Base-by-base conservation (phyloP, 2,888 invertebrate species). In the Merodon equestris region DNA sequence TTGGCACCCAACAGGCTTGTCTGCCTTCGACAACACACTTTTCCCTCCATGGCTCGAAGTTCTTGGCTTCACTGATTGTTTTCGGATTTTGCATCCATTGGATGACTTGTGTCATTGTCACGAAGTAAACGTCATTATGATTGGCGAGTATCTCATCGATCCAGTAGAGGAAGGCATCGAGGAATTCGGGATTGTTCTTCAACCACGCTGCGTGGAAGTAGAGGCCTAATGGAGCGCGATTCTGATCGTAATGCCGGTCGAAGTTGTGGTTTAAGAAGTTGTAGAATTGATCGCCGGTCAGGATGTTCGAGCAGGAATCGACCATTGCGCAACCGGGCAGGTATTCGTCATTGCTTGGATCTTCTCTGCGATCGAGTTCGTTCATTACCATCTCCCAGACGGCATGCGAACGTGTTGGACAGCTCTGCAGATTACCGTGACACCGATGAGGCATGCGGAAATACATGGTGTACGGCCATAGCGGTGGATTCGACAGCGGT, bases 381-480 rank as follows among this genome's bases (percentile, higher is more conserved):
- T 97, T 97, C 93, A 97, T 94, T 40, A 97, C 96, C 96, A 97
- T 96, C 89, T 97, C 97, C 97, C 97, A 97, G 40, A 97, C 96
- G 53, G 97, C 96, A 89, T 97, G 97, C 82, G 95, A 95, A 86
- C 96, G 93, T 1, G 96, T 96, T 10, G 96, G 96, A 87, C 96
- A 97, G 87, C 93, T 95, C 88, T 97, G 97, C 71, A 96, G 90
- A 89, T 97, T 97, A 81, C 97, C 97, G 87, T 97, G 96, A 86
- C 97, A 97, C 75, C 95, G 93, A 89, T 97, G 97, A 0, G 97
- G 96, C 95, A 97, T 96, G 85, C 96, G 93, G 92, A 97, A 97
- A 91, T 98, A 97, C 94, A 98, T 95, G 70, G 98, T 98, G 91
- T 98, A 98, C 1, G 98, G 98, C 98, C 98, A 98, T 83, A 97